Conservation (phyloP, 2,797 vertebrate species). For the Ctenopoma multispine region DNA sequence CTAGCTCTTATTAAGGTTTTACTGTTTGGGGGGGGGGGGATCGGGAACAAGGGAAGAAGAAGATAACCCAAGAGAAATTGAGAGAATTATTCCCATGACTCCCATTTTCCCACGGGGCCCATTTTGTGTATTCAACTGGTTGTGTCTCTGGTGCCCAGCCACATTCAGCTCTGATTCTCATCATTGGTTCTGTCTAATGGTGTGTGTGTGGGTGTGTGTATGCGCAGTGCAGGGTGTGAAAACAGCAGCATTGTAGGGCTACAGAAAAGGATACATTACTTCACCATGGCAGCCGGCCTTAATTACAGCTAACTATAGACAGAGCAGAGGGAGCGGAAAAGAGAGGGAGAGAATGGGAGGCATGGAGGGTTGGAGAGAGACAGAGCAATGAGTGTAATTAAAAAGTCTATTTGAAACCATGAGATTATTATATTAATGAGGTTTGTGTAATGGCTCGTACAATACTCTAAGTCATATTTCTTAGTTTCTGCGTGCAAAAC, state of each 20-base stretch:
- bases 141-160: constrained; percentile 13
- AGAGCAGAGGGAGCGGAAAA: constrained; percentile 48
- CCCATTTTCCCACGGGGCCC: constrained; percentile 19
- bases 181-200: constrained; percentile 30
- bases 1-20: constrained; percentile 32
- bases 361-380: constrained; percentile 48
- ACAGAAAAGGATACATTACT: constrained; percentile 74
- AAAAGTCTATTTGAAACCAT: constrained; percentile 75
- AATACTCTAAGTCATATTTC: constrained; percentile 17
- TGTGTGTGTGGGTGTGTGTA: constrained; percentile 38
- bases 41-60: background rate
- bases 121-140: constrained; percentile 31
- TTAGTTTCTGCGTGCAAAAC: constrained; percentile 27
- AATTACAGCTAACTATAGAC: constrained; percentile 82
- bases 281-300: constrained; percentile 72
- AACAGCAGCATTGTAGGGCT: constrained; percentile 56
- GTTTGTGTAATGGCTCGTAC: constrained; percentile 49
- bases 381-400: constrained; percentile 75
- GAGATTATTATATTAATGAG: constrained; percentile 58
- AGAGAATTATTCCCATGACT: constrained; percentile 7
- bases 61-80: background rate
- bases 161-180: constrained; percentile 35
- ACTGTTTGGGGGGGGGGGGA: background rate
- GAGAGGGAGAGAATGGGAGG: constrained; percentile 29
- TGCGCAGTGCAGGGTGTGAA: constrained; percentile 50